phyloP scores from a whole-genome alignment of 2,113 vertebrate genomes.

The Megaceryle torquata region DNA sequence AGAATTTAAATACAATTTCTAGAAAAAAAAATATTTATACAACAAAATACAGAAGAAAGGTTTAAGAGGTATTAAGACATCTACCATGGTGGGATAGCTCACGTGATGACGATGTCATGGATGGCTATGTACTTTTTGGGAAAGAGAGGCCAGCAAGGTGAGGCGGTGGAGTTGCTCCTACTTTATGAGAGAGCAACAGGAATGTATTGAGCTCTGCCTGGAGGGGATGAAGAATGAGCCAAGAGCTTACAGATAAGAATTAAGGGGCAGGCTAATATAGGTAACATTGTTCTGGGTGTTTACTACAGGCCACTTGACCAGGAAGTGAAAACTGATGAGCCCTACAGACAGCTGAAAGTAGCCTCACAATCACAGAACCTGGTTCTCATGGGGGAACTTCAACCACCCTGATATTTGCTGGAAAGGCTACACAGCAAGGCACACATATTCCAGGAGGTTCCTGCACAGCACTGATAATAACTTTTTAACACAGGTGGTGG shows the following conservation, averaged over 20 bases:
- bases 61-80: not conserved
- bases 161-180: too few species aligned
- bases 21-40: not conserved
- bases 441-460: not conserved
- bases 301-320: not conserved
- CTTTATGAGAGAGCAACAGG: not conserved
- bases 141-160: too few species aligned
- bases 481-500: not conserved
- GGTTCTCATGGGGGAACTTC: not conserved
- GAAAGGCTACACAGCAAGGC: not conserved
- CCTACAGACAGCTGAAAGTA: not conserved
- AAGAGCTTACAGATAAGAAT: not conserved
- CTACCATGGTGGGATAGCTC: not conserved
- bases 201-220: not conserved
- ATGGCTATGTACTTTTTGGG: too few species aligned
- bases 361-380: not conserved
- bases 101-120: too few species aligned
- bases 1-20: not conserved
- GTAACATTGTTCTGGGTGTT: not conserved
- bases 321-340: not conserved
- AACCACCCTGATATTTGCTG: not conserved
- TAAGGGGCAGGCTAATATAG: not conserved
- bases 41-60: not conserved
- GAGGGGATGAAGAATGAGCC: not conserved
- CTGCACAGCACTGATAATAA: not conserved